Conservation (phyloP, 2,888 invertebrate species). For the Heliconius ismenius region DNA sequence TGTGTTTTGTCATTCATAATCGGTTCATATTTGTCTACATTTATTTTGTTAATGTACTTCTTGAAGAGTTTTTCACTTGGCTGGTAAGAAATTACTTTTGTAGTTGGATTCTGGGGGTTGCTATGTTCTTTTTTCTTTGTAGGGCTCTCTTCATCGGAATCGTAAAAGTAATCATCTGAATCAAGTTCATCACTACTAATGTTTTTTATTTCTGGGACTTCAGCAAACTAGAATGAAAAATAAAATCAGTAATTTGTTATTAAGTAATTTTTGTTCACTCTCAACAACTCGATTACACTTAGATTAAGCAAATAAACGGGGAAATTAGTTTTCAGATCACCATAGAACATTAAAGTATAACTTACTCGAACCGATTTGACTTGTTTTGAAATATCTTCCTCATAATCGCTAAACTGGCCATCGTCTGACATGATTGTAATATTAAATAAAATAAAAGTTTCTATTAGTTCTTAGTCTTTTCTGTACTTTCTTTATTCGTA, state of each 20-base stretch:
- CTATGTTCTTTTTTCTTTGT: conserved; percentile 55
- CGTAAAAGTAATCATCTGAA: conserved; percentile 72
- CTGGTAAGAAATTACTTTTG: conserved; percentile 86
- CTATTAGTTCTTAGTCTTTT: no score
- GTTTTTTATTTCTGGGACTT: conserved; percentile 58
- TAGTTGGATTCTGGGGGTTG: conserved; percentile 81
- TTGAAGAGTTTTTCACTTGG: conserved; percentile 90
- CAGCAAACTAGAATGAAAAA: conserved; percentile 63
- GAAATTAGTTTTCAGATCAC: background rate
- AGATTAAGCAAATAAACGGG: no score
- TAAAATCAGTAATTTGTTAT: background rate
- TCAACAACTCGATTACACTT: no score
- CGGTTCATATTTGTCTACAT: conserved; percentile 90
- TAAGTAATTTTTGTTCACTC: no score
- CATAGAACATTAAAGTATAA: conserved; percentile 31
- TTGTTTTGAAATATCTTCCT: conserved; percentile 65
- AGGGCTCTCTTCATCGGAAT: conserved; percentile 64
- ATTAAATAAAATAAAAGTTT: background rate
- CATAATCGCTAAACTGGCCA: conserved; percentile 73
- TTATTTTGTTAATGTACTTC: conserved; percentile 90
- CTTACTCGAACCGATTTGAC: conserved; percentile 73
- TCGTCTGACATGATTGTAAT: conserved; percentile 59
- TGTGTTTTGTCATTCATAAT: conserved; percentile 84
- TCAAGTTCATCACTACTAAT: conserved; percentile 60
- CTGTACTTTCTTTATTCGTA: background rate